Percentiles rank a stretch among this genome's conserved stretches.
Evolutionary conservation across 92 coral and sea anemone species (phyloP).

Genomic region (Virgularia gustaviana): DNA sequence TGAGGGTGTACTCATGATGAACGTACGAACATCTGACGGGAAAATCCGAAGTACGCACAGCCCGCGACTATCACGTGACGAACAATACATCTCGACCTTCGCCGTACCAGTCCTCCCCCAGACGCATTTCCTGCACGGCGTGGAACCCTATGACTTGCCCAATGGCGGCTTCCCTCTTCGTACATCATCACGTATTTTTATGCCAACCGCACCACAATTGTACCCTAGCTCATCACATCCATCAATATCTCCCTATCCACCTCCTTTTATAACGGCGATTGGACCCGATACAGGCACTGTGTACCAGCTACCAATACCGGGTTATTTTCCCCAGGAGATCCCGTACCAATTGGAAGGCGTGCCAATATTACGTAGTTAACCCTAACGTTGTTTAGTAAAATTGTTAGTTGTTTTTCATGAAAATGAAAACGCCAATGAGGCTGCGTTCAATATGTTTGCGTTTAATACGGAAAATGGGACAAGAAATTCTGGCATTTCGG

Average conservation of each 20-base stretch:
- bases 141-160: constrained; percentile 40
- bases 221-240: constrained; percentile 64
- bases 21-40: not conserved
- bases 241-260: constrained; percentile 62
- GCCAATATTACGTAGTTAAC: constrained; percentile 16
- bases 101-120: constrained; percentile 26
- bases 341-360: constrained; percentile 9
- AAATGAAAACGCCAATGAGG: too few species aligned
- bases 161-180: constrained; percentile 45
- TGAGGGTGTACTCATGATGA: constrained; percentile 25
- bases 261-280: constrained; percentile 57
- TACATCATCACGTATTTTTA: constrained; percentile 79
- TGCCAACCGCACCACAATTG: constrained; percentile 76
- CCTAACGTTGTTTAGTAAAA: too few species aligned
- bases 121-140: constrained; percentile 31
- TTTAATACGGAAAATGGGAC: too few species aligned
- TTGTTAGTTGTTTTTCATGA: too few species aligned
- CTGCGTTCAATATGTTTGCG: too few species aligned
- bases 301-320: constrained; percentile 65
- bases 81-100: not conserved
- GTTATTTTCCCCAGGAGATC: constrained; percentile 10
- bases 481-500: too few species aligned
- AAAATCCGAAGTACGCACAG: constrained; percentile 13
- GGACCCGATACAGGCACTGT: constrained; percentile 68
- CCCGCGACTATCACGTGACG: constrained; percentile 11